Evolutionary conservation across 2,797 vertebrate species (phyloP).

Genomic region (Clarias laeviceps): DNA sequence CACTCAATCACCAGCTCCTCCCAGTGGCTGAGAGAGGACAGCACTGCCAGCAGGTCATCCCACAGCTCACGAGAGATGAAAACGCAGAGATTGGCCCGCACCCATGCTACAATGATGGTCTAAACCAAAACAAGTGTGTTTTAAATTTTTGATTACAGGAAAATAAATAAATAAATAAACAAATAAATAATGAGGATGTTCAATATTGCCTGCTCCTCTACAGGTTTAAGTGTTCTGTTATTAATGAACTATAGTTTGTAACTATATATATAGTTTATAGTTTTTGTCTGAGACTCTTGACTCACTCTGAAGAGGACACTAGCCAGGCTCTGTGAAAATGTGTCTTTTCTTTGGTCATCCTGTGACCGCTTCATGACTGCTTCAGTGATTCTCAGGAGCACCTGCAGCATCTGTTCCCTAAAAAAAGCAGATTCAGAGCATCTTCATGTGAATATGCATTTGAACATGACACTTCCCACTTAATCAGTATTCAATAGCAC

Average conservation of each 20-base stretch:
- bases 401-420: constrained; percentile 97
- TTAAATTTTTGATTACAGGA: not conserved
- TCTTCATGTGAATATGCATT: not conserved
- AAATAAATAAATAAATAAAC: not conserved
- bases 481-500: not conserved
- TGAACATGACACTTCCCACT: not conserved
- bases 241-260: not conserved
- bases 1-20: constrained; percentile 94
- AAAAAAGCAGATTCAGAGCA: constrained; percentile 10
- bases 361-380: constrained; percentile 94
- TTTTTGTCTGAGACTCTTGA: constrained; percentile 22
- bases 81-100: constrained; percentile 92
- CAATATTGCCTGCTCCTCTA: not conserved
- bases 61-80: constrained; percentile 96
- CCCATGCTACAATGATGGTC: constrained; percentile 98
- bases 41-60: constrained; percentile 91
- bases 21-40: constrained; percentile 94
- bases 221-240: not conserved
- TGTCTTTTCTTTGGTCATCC: constrained; percentile 87
- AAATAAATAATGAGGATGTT: constrained; percentile 20
- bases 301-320: constrained; percentile 92
- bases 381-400: constrained; percentile 95
- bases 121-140: constrained; percentile 59
- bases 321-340: constrained; percentile 90
- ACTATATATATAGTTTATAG: too few relatives aligned